Evolutionary conservation across 2,888 invertebrate species (phyloP), one percentile per base, ranked within the genome.

Genomic region (Drosophila robusta): DNA sequence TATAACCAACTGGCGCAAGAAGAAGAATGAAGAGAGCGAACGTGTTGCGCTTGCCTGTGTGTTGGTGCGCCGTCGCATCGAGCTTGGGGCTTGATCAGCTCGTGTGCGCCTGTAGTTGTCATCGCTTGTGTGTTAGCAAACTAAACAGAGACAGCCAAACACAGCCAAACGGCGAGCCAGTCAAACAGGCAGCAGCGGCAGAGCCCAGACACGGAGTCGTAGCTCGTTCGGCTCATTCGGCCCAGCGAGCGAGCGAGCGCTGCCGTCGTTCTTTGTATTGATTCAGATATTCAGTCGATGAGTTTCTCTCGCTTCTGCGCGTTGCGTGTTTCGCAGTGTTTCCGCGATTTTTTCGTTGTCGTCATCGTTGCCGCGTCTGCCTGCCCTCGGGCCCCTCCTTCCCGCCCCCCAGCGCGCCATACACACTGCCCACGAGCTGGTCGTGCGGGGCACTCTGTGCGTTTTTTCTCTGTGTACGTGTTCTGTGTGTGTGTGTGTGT

Each of bases 231-330:
- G 8, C 29, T 45, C 58, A 50, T 49, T 49, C 58, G 57, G 57
- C 14, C 22, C 32, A 44, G 36, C 60, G 38, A 51, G 45, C 51
- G 46, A 47, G 29, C 22, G 22, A 57, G 51, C 69, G 51, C 56
- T 57, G 63, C 68, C 63, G 65, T 68, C 76, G 72, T 88, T 86
- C 77, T 88, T 79, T 74, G 72, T 79, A 86, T 88, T 84, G 87
- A 86, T 88, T 84, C 70, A 67, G 88, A 86, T 29, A 29, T 88
- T 90, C 86, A 91, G 90, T 90, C 90, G 88, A 89, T 83, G 80
- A 90, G 89, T 90, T 90, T 90, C 90, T 90, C 90, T 90, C 90
- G 91, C 87, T 90, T 90, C 91, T 90, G 91, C 90, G 90, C 90
- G 91, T 91, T 89, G 87, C 86, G 87, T 86, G 78, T 80, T 89